These are phyloP conservation scores for Nansenia antarctica DNA, from an alignment of 2,113 vertebrate genomes.

Conservation along the genomic window DNA sequence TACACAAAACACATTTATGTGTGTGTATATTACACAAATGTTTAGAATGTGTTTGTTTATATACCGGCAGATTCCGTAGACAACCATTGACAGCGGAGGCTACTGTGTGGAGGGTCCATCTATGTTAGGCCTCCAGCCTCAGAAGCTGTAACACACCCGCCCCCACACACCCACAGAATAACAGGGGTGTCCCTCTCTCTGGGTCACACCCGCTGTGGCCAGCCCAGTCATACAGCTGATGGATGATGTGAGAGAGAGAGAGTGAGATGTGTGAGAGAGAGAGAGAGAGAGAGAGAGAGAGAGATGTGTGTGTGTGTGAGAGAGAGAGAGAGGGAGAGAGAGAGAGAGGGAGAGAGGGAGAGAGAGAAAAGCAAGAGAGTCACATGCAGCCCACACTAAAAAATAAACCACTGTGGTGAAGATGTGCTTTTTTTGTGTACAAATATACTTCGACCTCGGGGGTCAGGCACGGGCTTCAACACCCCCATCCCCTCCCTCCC, in stretches of 20 bases:
- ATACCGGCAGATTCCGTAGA: no score
- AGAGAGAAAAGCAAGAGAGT: neutral
- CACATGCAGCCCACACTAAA: conserved; percentile 26
- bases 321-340: neutral
- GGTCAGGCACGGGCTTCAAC: conserved; percentile 2
- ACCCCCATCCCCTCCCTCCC: neutral
- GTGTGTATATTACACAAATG: no score
- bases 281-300: neutral
- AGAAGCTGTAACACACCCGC: neutral
- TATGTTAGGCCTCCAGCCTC: no score
- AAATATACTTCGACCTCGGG: conserved; percentile 23
- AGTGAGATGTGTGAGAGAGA: neutral
- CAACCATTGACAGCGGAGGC: no score
- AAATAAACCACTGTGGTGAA: conserved; percentile 23
- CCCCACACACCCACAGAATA: neutral
- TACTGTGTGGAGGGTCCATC: no score
- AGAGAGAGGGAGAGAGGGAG: neutral
- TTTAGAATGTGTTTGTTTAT: no score
- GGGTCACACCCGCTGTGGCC: neutral
- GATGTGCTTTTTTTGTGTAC: conserved; percentile 36
- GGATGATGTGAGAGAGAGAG: neutral
- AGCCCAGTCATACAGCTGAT: neutral
- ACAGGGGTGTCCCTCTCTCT: neutral
- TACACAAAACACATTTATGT: no score
- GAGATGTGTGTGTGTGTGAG: neutral